Evolutionary conservation across 2,797 vertebrate genomes (phyloP), one percentile per base, ranked within the genome.

Genomic region (Remorina albescens): DNA sequence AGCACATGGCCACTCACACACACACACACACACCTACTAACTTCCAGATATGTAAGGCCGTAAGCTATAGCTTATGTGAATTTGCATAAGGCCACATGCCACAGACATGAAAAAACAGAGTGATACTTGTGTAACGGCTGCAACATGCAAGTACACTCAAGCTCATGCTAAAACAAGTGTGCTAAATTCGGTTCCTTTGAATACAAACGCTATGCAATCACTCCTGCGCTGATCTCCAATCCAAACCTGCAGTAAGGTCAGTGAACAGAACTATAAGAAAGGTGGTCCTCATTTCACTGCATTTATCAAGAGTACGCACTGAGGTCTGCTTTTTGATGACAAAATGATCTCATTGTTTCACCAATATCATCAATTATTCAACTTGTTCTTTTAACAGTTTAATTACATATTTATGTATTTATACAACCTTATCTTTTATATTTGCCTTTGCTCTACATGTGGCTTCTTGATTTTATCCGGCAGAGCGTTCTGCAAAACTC

Each of bases 1-100:
- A 92, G 84, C 88, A 88, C 78, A 75, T 77, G 75, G 65, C 77
- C 46, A 63, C 49, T 69, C 42, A 66, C 61, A 65, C 69, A 57
- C 41, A 55, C 51, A 59, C 55, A 56, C 37, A 67, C 56, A 53
- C 32, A 73, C 71, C 41, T 26, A 55, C 65, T 26, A 34, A 58
- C 37, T 42, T 10, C 50, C 53, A 67, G 56, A 78, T 76, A 81
- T 68, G 61, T 69, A 71, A 73, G 49, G 61, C 69, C 69, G 61
- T 69, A 71, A 73, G 49, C 55, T 67, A 71, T 42, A 34, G 32
- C 32, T 3, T 34, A 78, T 67, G 74, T 58, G 55, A 63, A 60
- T 55, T 47, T 54, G 54, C 47, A 76, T 50, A 78, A 37, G 12
- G 25, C 18, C 61, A 32, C 11, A 4, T 61, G 26, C 41, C 39